These are phyloP conservation scores for Corythornis madagascariensis DNA, from an alignment of 2,113 vertebrate species.

Conservation along the genomic window DNA sequence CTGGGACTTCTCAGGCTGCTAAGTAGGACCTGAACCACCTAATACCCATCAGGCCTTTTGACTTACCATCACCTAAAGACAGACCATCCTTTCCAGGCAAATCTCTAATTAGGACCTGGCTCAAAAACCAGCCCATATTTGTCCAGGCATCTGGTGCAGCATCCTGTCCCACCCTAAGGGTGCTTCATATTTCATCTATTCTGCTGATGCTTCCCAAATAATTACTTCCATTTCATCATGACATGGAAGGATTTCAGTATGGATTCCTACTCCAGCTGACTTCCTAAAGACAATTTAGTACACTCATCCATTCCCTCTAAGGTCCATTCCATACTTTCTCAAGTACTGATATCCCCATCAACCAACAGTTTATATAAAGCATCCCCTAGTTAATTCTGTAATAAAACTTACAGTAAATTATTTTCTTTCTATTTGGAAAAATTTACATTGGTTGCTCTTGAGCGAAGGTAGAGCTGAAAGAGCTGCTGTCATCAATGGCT, in stretches of 20 bases:
- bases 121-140: not conserved
- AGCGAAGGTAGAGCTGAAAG: conserved; percentile 32
- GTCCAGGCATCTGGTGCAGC: rapidly evolving
- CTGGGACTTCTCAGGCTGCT: not conserved
- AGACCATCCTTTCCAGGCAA: too few relatives aligned
- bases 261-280: not conserved
- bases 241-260: not conserved
- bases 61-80: not conserved
- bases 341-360: not conserved
- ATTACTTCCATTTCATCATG: not conserved
- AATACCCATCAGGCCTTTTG: not conserved
- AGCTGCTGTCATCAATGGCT: conserved; percentile 8
- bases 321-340: not conserved
- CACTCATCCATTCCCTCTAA: not conserved
- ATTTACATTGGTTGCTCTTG: not conserved
- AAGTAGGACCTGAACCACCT: not conserved
- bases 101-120: too few relatives aligned
- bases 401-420: not conserved
- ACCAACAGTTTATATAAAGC: not conserved
- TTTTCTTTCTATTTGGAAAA: not conserved
- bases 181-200: not conserved
- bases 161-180: not conserved
- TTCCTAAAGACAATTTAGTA: not conserved
- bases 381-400: not conserved
- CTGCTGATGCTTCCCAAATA: not conserved